phyloP scores from a whole-genome alignment of 2,113 vertebrate species.

The Atlantisia rogersi region DNA sequence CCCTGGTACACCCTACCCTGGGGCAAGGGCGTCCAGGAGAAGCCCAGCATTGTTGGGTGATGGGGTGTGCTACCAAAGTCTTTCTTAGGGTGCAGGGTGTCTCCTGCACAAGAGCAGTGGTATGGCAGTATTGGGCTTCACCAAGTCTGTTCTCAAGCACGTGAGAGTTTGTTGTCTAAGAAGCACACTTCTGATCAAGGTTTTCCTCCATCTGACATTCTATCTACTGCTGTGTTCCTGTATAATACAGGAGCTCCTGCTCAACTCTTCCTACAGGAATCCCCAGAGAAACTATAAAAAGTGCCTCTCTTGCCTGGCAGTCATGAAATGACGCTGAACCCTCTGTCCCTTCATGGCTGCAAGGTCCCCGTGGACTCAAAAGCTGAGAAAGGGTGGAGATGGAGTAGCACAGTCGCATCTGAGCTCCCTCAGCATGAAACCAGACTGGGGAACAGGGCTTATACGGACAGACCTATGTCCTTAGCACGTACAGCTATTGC shows the following conservation, averaged over 20 bases:
- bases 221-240: background rate
- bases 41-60: background rate
- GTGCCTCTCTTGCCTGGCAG: background rate
- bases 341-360: background rate
- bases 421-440: background rate
- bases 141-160: background rate
- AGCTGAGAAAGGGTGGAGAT: background rate
- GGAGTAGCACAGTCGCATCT: background rate
- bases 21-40: background rate
- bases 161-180: background rate
- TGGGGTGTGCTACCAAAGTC: background rate
- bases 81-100: background rate
- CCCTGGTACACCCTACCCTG: background rate
- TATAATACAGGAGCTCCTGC: background rate
- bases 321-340: background rate
- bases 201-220: rapidly evolving
- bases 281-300: background rate
- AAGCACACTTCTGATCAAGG: background rate
- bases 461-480: rapidly evolving
- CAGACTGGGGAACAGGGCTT: background rate
- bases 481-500: background rate
- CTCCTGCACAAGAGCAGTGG: background rate
- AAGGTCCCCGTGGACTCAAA: background rate
- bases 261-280: background rate
- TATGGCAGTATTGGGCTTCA: background rate